A percentile compares a stretch with the other conserved stretches of the same genome.
Conservation (phyloP, 2,888 invertebrate genomes). For the Cryptus armator region DNA sequence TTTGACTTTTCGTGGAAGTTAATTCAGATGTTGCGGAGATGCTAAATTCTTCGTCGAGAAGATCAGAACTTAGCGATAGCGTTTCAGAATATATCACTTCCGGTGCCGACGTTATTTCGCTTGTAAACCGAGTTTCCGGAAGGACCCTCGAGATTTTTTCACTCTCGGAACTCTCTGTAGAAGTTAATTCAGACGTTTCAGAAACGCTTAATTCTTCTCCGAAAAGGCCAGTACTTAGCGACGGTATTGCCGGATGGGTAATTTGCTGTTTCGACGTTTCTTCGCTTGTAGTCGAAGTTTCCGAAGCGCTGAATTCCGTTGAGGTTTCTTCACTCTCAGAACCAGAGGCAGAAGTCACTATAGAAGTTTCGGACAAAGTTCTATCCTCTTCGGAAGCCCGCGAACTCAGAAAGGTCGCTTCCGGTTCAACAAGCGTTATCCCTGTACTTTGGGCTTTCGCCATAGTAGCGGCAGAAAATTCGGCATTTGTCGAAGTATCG, state of each 20-base stretch:
- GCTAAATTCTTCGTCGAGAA: slow-evolving; percentile 6
- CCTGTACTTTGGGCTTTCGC: not conserved
- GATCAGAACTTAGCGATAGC: not conserved
- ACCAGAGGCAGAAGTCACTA: not conserved
- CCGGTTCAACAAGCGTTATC: not conserved
- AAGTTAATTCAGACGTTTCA: slow-evolving; percentile 21
- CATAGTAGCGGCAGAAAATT: not conserved
- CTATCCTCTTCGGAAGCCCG: not conserved
- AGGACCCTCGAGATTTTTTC: not conserved
- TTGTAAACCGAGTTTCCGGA: not conserved
- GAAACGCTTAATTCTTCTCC: not conserved
- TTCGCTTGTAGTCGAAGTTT: not conserved
- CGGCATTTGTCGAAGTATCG: slow-evolving; percentile 36
- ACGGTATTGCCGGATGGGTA: not conserved
- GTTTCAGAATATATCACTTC: not conserved
- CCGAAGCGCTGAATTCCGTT: not conserved
- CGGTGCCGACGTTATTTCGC: not conserved
- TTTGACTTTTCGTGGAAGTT: not conserved
- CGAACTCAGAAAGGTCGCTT: not conserved
- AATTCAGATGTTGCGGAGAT: not conserved
- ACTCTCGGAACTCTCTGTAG: not conserved
- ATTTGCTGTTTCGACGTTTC: not conserved
- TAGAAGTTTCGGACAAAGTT: not conserved
- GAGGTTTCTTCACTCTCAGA: not conserved
- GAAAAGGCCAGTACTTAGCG: not conserved